phyloP scores from a whole-genome alignment of 2,888 invertebrate species.

The Platycnemis pennipes region DNA sequence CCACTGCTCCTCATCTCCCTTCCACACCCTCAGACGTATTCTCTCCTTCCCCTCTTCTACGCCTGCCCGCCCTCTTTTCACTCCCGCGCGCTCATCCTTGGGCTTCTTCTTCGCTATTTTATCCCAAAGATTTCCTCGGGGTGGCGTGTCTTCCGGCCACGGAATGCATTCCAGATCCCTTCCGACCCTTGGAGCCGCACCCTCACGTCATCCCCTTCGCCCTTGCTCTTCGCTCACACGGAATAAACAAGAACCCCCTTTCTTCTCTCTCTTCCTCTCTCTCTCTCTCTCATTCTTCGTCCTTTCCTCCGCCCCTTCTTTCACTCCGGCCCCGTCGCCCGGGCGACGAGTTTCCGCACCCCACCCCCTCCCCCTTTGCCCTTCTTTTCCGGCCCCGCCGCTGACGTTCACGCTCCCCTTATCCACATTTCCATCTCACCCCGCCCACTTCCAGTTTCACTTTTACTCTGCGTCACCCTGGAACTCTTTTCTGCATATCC shows the following conservation, averaged over 20 bases:
- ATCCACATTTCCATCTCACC: neutral
- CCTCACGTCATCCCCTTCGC: neutral
- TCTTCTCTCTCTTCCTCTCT: neutral
- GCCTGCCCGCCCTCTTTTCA: neutral
- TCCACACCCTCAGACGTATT: neutral
- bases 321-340: neutral
- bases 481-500: constrained; percentile 5
- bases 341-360: neutral
- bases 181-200: neutral
- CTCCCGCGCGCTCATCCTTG: neutral
- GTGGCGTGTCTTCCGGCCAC: neutral
- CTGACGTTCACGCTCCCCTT: neutral
- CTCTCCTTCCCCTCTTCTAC: neutral
- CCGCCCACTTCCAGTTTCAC: constrained; percentile 7
- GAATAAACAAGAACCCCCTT: neutral
- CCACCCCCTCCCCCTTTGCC: neutral
- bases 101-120: neutral
- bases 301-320: neutral
- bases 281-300: neutral
- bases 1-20: neutral
- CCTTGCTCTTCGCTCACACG: neutral
- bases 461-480: neutral
- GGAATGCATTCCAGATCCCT: neutral
- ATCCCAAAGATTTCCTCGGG: neutral
- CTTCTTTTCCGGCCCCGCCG: neutral